Conservation (phyloP, 2,797 vertebrate genomes). For the Alcedo quadribrachys region DNA sequence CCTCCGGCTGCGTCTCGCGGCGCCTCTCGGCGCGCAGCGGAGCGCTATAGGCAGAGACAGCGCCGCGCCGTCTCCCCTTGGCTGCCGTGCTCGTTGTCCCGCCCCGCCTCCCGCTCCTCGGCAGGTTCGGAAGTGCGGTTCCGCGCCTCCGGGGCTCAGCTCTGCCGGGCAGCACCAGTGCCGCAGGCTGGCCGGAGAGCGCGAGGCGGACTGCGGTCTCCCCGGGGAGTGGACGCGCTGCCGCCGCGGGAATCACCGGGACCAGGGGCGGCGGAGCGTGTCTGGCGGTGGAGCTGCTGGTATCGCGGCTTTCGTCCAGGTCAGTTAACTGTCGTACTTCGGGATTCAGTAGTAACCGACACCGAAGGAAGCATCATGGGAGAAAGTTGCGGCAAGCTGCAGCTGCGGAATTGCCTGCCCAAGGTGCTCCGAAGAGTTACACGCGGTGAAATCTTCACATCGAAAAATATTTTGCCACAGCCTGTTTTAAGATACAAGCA, state of each 20-base stretch:
- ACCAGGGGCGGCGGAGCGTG: background rate
- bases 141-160: no score
- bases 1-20: accelerated
- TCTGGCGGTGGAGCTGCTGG: no score
- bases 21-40: accelerated
- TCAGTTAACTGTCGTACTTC: accelerated
- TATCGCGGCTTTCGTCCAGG: accelerated
- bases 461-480: background rate
- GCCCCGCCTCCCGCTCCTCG: background rate
- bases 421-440: accelerated
- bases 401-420: background rate
- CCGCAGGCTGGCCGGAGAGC: background rate
- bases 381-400: background rate
- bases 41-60: accelerated
- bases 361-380: background rate
- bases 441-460: background rate
- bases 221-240: background rate
- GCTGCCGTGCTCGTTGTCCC: background rate
- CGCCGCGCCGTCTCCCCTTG: accelerated
- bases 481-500: background rate
- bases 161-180: background rate
- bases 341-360: accelerated
- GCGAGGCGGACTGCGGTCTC: background rate
- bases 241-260: accelerated
- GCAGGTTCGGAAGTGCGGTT: background rate